phyloP scores from a whole-genome alignment of 2,113 vertebrate genomes.

The Burhinus oedicnemus region DNA sequence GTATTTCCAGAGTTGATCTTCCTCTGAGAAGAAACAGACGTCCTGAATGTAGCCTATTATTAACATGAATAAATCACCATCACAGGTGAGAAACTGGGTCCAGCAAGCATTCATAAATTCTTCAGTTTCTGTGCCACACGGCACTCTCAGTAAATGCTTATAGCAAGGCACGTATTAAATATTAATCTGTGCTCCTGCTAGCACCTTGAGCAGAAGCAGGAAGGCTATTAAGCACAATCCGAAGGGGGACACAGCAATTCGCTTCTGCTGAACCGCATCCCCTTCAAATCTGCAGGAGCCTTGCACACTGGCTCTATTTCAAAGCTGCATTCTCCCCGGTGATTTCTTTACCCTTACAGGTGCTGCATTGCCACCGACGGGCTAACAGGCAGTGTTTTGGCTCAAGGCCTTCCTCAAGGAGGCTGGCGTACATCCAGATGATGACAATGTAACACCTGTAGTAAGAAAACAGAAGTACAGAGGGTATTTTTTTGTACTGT shows the following conservation, averaged over 20 bases:
- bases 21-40: not conserved
- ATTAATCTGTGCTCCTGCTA: not conserved
- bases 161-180: not conserved
- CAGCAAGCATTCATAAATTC: not conserved
- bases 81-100: not conserved
- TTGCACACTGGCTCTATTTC: not conserved
- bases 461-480: not conserved
- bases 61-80: not conserved
- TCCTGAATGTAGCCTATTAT: not conserved
- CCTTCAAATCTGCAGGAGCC: not conserved
- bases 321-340: accelerated
- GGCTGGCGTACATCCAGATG: not conserved
- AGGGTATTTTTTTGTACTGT: not conserved
- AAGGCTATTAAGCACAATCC: not conserved
- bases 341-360: not conserved
- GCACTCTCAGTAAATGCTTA: not conserved
- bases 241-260: not conserved
- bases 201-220: not conserved
- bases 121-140: not conserved
- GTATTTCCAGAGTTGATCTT: not conserved
- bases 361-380: not conserved
- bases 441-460: not conserved
- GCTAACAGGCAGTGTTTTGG: not conserved
- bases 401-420: not conserved
- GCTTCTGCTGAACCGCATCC: not conserved